phyloP scores from a whole-genome alignment of 2,797 vertebrate species.

The Australoheros facetus region DNA sequence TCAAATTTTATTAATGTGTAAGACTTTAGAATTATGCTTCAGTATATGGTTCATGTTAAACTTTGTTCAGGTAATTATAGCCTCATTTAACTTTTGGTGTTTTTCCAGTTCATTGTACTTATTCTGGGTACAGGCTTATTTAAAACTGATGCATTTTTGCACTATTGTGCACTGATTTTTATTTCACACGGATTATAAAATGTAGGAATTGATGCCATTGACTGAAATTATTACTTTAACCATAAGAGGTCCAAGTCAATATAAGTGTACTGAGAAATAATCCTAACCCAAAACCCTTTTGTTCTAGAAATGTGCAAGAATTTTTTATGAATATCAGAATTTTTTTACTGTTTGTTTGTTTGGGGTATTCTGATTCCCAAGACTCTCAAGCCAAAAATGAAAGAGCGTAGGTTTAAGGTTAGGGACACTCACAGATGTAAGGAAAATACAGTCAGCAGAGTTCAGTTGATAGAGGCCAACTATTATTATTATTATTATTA shows the following conservation, averaged over 20 bases:
- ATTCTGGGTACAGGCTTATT: not conserved
- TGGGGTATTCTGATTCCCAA: rapidly evolving
- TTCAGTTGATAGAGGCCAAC: not conserved
- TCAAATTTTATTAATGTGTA: not conserved
- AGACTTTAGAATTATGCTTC: not conserved
- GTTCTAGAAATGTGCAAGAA: not conserved
- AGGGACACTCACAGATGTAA: not conserved
- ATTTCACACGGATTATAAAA: not conserved
- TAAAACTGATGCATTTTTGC: too few species aligned
- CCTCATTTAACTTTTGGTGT: rapidly evolving
- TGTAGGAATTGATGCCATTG: too few species aligned
- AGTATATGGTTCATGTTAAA: not conserved
- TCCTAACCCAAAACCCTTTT: not conserved
- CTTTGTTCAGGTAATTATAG: not conserved
- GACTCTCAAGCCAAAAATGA: not conserved
- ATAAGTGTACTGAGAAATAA: not conserved
- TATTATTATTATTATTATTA: not conserved
- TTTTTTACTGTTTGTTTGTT: not conserved
- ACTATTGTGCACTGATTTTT: not conserved
- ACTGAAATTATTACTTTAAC: not conserved
- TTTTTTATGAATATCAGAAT: not conserved
- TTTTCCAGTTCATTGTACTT: not conserved
- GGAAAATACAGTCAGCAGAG: not conserved
- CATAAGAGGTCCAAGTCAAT: too few species aligned
- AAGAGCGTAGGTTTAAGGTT: not conserved